Conservation (phyloP, 2,888 invertebrate genomes). For the Malacosoma neustria region DNA sequence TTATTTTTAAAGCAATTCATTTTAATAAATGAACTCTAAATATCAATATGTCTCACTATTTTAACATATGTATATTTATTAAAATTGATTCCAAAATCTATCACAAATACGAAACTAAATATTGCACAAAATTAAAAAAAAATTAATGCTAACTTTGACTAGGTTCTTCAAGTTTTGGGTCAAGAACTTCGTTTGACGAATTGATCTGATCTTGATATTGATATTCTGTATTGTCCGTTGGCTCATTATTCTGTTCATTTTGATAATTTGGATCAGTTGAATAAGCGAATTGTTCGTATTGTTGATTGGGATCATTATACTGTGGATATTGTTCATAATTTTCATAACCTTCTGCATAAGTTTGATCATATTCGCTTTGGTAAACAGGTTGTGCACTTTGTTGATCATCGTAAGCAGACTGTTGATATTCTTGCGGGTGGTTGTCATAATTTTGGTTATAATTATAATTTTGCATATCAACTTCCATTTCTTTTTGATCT, state of each 20-base stretch:
- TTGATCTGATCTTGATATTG: constrained; percentile 11
- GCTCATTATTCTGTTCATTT: constrained; percentile 35
- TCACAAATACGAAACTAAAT: constrained; percentile 30
- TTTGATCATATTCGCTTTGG: constrained; percentile 27
- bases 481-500: constrained; percentile 23
- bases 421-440: constrained; percentile 3
- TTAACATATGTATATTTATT: constrained; percentile 1
- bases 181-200: constrained; percentile 22
- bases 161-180: constrained; percentile 32
- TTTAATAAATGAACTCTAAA: no score
- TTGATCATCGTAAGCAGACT: constrained; percentile 12
- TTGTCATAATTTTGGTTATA: constrained; percentile 31
- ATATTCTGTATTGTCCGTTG: constrained; percentile 27
- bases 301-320: constrained; percentile 37
- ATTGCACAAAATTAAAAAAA: constrained; percentile 44
- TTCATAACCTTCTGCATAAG: constrained; percentile 38
- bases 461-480: constrained; percentile 24
- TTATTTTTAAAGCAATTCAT: no score
- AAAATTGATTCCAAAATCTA: constrained; percentile 8
- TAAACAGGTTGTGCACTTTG: constrained; percentile 28
- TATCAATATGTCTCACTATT: no score
- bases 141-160: constrained; percentile 52
- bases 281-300: constrained; percentile 44
- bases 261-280: constrained; percentile 39
- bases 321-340: constrained; percentile 45